phyloP scores from a whole-genome alignment of 1,140 invertebrate species.

The Amphibalanus amphitrite region DNA sequence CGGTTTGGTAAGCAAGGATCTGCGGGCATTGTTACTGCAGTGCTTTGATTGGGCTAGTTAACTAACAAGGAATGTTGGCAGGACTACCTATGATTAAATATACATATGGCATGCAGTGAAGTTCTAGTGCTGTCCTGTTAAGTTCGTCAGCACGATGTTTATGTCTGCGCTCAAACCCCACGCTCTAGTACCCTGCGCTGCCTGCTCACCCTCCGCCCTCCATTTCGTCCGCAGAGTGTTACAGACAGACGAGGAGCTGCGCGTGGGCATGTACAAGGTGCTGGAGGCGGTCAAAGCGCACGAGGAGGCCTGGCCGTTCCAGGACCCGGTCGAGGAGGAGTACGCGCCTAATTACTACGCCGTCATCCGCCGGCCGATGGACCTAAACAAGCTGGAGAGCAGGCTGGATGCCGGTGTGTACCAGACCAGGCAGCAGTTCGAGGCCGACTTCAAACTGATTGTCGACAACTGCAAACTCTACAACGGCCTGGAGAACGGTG shows the following conservation, averaged over 20 bases:
- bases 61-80: too few relatives aligned
- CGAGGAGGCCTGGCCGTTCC: slow-evolving; percentile 79
- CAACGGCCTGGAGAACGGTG: slow-evolving; percentile 80
- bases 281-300: slow-evolving; percentile 64
- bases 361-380: slow-evolving; percentile 21
- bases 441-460: slow-evolving; percentile 70
- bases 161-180: too few relatives aligned
- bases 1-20: neutral
- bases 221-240: slow-evolving; percentile 37
- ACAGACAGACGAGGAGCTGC: slow-evolving; percentile 59
- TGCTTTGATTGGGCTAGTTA: too few relatives aligned
- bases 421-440: slow-evolving; percentile 56
- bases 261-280: slow-evolving; percentile 75
- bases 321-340: slow-evolving; percentile 74
- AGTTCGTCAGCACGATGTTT: too few relatives aligned
- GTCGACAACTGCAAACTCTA: slow-evolving; percentile 79
- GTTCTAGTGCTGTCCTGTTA: too few relatives aligned
- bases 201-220: neutral
- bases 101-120: too few relatives aligned
- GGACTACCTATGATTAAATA: too few relatives aligned
- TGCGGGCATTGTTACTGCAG: neutral
- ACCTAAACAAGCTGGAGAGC: slow-evolving; percentile 48
- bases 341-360: slow-evolving; percentile 72
- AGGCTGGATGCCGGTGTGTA: slow-evolving; percentile 64
- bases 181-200: neutral